Evolutionary conservation across 2,888 invertebrate species (phyloP).

Genomic region (Dryadula phaetusa): DNA sequence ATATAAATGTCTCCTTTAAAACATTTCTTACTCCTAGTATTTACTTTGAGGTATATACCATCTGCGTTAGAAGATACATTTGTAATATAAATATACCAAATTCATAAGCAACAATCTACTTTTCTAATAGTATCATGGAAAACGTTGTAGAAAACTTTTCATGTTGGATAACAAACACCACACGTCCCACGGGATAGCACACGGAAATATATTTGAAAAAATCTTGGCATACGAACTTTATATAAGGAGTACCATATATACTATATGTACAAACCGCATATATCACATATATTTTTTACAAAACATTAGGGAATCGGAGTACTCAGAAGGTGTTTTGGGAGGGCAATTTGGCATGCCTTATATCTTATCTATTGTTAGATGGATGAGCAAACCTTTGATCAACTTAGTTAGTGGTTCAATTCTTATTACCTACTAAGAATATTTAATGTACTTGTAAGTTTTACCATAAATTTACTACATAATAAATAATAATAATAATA

Average conservation of each 20-base stretch:
- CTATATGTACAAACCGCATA: background rate
- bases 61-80: background rate
- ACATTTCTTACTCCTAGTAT: no score
- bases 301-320: background rate
- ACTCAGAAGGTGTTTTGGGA: background rate
- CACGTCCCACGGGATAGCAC: constrained; percentile 7
- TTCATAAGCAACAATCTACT: background rate
- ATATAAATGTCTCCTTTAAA: no score
- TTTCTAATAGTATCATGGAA: constrained; percentile 8
- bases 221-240: constrained; percentile 10
- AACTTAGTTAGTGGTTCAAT: no score
- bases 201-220: constrained; percentile 17
- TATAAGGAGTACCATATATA: no score
- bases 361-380: no score
- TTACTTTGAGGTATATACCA: background rate
- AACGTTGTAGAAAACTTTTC: constrained; percentile 11
- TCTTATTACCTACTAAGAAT: no score
- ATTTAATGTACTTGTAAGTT: no score
- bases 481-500: no score
- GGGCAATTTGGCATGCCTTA: background rate
- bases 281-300: constrained; percentile 7
- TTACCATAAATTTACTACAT: no score
- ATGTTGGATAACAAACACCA: constrained; percentile 12
- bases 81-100: background rate
- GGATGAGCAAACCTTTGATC: no score